These are phyloP conservation scores for Cosmia trapezina DNA, from an alignment of 2,888 invertebrate species.

Conservation along the genomic window DNA sequence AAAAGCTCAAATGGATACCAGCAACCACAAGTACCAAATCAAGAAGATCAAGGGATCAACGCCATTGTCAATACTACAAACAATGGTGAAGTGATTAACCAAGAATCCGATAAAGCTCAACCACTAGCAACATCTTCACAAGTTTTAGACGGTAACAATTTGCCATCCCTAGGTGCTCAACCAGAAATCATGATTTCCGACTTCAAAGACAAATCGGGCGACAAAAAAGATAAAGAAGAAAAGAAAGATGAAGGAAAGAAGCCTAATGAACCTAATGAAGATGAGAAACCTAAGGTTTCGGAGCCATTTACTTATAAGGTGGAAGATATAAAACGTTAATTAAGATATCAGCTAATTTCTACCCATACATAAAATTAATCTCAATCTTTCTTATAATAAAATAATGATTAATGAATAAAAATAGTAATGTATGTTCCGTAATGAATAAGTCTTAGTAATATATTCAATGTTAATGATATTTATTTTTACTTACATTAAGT, in stretches of 20 bases:
- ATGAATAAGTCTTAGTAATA: neutral
- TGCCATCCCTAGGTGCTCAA: no score
- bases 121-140: slow-evolving; percentile 9
- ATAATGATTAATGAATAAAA: neutral
- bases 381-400: neutral
- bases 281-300: no score
- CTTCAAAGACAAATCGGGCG: no score
- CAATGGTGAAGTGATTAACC: slow-evolving; percentile 9
- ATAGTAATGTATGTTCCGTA: neutral
- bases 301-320: no score
- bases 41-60: slow-evolving; percentile 19
- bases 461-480: slow-evolving; percentile 1
- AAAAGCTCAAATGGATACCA: slow-evolving; percentile 2
- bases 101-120: slow-evolving; percentile 14
- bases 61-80: neutral
- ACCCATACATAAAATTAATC: no score
- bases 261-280: no score
- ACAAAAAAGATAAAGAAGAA: no score
- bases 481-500: neutral
- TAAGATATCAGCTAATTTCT: no score
- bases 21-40: slow-evolving; percentile 11
- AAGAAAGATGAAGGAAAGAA: no score
- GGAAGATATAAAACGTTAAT: no score
- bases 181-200: no score
- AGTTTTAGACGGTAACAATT: slow-evolving; percentile 16